Percentiles rank a stretch among this genome's conserved stretches.
Conservation (phyloP, 2,797 vertebrate species). For the Thripadectes ignobilis region DNA sequence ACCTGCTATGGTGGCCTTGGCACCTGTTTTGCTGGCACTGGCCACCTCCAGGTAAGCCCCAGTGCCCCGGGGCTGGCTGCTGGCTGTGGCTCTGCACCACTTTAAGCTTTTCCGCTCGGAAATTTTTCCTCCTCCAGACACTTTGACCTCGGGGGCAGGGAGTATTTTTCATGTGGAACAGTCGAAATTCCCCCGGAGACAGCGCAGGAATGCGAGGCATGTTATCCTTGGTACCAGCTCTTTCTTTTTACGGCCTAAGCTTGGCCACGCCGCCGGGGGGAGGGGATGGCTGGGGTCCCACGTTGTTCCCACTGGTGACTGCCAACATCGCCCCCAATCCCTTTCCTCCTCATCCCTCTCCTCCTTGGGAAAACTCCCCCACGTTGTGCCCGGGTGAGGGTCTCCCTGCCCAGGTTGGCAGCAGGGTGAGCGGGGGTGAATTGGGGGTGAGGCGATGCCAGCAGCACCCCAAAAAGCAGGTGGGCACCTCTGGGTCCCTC, state of each 20-base stretch:
- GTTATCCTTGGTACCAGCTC: constrained; percentile 39
- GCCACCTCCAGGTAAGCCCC: neutral
- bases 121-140: neutral
- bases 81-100: neutral
- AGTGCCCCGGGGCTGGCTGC: fast-evolving
- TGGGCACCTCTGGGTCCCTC: neutral
- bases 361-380: neutral
- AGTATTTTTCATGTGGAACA: constrained; percentile 43
- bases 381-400: fast-evolving
- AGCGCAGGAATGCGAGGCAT: constrained; percentile 56
- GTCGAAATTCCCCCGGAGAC: constrained; percentile 34
- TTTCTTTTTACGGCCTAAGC: constrained; percentile 28
- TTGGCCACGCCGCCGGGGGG: neutral
- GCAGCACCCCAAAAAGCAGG: neutral
- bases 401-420: neutral
- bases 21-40: neutral
- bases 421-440: fast-evolving
- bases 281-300: neutral
- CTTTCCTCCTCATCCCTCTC: neutral
- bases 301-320: neutral
- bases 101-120: neutral
- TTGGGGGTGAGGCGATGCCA: fast-evolving
- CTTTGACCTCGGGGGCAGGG: neutral
- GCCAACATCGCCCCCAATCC: neutral
- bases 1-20: neutral